A percentile compares a stretch with the other conserved stretches of the same genome.
Conservation (phyloP, 2,797 vertebrate species). For the Galagoides demidoff region DNA sequence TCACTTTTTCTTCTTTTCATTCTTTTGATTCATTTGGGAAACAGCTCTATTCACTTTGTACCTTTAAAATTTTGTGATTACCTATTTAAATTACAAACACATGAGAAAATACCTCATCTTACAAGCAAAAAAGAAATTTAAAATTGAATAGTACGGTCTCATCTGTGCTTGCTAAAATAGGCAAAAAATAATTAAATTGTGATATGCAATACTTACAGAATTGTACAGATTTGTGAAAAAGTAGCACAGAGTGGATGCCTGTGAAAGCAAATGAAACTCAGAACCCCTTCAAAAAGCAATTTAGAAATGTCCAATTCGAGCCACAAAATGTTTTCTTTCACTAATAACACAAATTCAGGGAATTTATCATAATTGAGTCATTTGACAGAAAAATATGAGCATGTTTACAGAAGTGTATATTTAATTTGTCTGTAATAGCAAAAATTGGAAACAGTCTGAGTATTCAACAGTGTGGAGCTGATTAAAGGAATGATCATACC, state of each 20-base stretch:
- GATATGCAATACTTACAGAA: not conserved
- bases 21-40: not conserved
- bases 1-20: not conserved
- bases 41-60: not conserved
- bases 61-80: not conserved
- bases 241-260: not conserved
- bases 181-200: not conserved
- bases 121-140: not conserved
- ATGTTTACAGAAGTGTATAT: not conserved
- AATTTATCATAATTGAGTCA: not conserved
- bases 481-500: not conserved
- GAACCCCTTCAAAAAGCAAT: not conserved
- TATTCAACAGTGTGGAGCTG: not conserved
- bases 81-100: not conserved
- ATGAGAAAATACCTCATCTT: not conserved
- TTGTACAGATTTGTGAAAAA: not conserved
- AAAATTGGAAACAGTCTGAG: not conserved
- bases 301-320: not conserved
- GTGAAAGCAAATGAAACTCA: not conserved
- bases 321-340: not conserved
- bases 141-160: not conserved
- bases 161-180: not conserved
- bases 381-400: not conserved
- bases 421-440: conserved; percentile 20
- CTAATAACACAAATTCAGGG: not conserved